Base-by-base conservation (phyloP, 2,888 invertebrate genomes). In the Himalopsyche tibetana region DNA sequence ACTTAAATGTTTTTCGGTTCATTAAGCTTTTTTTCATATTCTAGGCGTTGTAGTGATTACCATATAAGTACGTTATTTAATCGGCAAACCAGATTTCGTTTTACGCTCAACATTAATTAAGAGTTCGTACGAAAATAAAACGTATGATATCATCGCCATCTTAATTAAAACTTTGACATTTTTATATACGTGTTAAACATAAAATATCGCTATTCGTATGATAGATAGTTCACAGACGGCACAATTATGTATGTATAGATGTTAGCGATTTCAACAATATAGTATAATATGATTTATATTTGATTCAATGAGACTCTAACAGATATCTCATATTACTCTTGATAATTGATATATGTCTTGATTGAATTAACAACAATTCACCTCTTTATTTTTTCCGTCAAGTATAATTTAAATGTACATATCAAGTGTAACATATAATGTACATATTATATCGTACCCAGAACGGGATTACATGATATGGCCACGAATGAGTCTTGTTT, bases 71-170 rank as follows among this genome's bases (percentile, higher is more conserved):
- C 74, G 74, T 36, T 36, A 74, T 74, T 74, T 74, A 38, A 74
- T 74, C 74, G 74, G 36, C 11, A 74, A 74, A 74, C 74, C 74
- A 74, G 74, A 74, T 74, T 74, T 74, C 15, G 36, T 74, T 74
- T 74, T 12, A 74, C 74, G 74, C 36, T 74, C 74, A 74, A 74
- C 74, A 74, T 36, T 74, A 38, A 74, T 69, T 69, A 74, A 15
- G 74, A 11, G 15, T 74, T 15, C 38, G 74, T 38, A 74, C 74
- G 36, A 74, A 74, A 74, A 74, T 74, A 74, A 74, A 74, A 38
- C 36, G 12, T 28, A 38, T 74, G 74, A 74, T 74, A 74, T 74
- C 74, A 74, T 74, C 74, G 36, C 12, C 38, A 38, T 38, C 38
- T 36, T 74, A 69, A 74, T 74, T 74, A 74, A 74, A 74, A 74